Evolutionary conservation across 2,113 vertebrate species (phyloP).

Genomic region (Spermophilus dauricus): DNA sequence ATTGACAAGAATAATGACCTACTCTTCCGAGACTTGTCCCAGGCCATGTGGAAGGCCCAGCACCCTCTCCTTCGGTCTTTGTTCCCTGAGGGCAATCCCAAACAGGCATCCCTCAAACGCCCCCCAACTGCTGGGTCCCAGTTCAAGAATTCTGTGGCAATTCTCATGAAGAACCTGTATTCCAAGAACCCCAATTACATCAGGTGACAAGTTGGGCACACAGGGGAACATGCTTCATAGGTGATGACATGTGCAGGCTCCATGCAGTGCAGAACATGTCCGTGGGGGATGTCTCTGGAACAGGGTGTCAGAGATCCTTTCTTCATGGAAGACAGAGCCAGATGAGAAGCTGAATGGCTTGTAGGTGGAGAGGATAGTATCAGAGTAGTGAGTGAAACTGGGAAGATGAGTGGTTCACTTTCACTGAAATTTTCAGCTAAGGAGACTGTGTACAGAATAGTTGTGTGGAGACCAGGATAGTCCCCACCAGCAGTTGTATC

Average conservation of each 20-base stretch:
- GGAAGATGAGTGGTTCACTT: not conserved
- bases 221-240: not conserved
- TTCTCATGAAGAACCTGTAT: slow-evolving; percentile 91
- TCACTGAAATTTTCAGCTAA: not conserved
- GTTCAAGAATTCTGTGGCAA: slow-evolving; percentile 88
- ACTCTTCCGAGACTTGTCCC: slow-evolving; percentile 90
- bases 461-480: not conserved
- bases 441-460: not conserved
- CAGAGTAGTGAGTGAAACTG: not conserved
- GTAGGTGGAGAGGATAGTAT: not conserved
- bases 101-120: slow-evolving; percentile 88
- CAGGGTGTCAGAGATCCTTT: not conserved
- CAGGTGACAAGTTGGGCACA: slow-evolving; percentile 81
- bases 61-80: slow-evolving; percentile 86
- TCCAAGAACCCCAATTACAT: slow-evolving; percentile 92
- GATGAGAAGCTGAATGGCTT: not conserved
- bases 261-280: not conserved
- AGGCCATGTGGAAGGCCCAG: slow-evolving; percentile 89
- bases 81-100: slow-evolving; percentile 91
- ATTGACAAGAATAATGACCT: slow-evolving; percentile 92
- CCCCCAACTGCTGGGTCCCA: slow-evolving; percentile 89
- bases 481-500: not conserved
- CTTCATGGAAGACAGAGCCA: not conserved
- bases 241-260: not conserved
- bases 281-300: not conserved